Percentiles rank a stretch among this genome's conserved stretches.
These are phyloP conservation scores for Scomberomorus guttatus DNA, from an alignment of 2,797 vertebrate genomes.

Conservation along the genomic window DNA sequence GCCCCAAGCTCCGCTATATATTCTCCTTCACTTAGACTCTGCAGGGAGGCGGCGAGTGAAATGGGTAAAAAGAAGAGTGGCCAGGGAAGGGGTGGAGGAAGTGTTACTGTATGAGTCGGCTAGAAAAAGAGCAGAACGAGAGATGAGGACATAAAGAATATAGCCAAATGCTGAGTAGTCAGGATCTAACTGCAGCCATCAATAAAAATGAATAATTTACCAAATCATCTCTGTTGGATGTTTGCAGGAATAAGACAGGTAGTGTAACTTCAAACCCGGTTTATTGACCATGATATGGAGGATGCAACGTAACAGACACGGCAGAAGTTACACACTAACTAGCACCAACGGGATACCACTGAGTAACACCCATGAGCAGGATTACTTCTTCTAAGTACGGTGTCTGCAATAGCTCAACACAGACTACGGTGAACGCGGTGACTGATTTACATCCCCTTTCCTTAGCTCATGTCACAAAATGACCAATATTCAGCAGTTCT, in stretches of 20 bases:
- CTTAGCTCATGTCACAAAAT: not conserved
- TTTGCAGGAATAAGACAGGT: constrained; percentile 9
- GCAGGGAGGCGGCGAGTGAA: constrained; percentile 12
- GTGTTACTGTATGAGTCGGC: not conserved
- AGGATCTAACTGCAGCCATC: constrained; percentile 41
- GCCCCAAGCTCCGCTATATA: constrained; percentile 65
- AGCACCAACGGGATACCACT: too few species aligned
- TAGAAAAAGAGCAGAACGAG: constrained; percentile 22
- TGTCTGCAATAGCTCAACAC: not conserved
- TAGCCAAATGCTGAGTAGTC: constrained; percentile 31
- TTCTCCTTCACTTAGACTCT: constrained; percentile 65
- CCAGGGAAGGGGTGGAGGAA: constrained; percentile 8
- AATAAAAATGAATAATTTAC: constrained; percentile 55
- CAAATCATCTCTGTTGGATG: not conserved
- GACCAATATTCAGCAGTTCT: too few species aligned
- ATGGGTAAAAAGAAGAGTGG: constrained; percentile 34
- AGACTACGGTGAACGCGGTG: not conserved
- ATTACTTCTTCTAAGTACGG: not conserved
- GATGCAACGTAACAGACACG: too few species aligned
- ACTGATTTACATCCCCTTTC: too few species aligned
- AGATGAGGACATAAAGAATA: constrained; percentile 34
- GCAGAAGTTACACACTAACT: not conserved
- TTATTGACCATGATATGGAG: too few species aligned
- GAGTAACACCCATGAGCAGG: not conserved
- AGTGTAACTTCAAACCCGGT: not conserved